These are phyloP conservation scores for Lepidostoma basale DNA, from an alignment of 1,140 invertebrate species.

Conservation along the genomic window DNA sequence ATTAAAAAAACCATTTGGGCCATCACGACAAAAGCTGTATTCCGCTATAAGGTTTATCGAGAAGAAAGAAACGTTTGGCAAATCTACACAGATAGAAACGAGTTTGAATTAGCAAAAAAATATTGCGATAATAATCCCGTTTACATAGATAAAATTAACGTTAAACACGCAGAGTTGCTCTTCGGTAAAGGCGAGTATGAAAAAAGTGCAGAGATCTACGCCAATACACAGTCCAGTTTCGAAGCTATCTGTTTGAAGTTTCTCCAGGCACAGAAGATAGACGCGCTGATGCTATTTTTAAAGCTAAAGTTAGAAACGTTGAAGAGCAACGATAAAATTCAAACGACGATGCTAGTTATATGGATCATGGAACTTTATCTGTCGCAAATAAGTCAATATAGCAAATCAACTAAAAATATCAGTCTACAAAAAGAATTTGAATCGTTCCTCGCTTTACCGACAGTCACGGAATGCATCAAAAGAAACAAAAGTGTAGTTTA, in stretches of 20 bases:
- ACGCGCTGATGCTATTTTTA: slow-evolving; percentile 87
- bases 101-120: slow-evolving; percentile 87
- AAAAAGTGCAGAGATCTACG: slow-evolving; percentile 85
- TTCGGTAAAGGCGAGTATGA: slow-evolving; percentile 83
- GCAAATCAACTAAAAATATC: slow-evolving; percentile 63
- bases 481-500: slow-evolving; percentile 84
- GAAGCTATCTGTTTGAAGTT: slow-evolving; percentile 95
- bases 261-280: slow-evolving; percentile 76
- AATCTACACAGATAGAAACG: slow-evolving; percentile 84
- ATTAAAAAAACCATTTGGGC: slow-evolving; percentile 85
- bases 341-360: slow-evolving; percentile 89
- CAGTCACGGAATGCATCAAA: slow-evolving; percentile 74
- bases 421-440: slow-evolving; percentile 84
- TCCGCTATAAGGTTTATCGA: slow-evolving; percentile 82
- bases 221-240: slow-evolving; percentile 89
- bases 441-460: slow-evolving; percentile 68
- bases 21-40: slow-evolving; percentile 82
- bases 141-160: slow-evolving; percentile 82
- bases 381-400: slow-evolving; percentile 78
- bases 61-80: slow-evolving; percentile 91
- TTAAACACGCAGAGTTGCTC: slow-evolving; percentile 87
- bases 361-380: slow-evolving; percentile 94
- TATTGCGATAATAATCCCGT: slow-evolving; percentile 78
- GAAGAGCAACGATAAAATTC: slow-evolving; percentile 71
- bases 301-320: slow-evolving; percentile 68